Conservation (phyloP, 2,113 vertebrate genomes). For the Tursiops truncatus region DNA sequence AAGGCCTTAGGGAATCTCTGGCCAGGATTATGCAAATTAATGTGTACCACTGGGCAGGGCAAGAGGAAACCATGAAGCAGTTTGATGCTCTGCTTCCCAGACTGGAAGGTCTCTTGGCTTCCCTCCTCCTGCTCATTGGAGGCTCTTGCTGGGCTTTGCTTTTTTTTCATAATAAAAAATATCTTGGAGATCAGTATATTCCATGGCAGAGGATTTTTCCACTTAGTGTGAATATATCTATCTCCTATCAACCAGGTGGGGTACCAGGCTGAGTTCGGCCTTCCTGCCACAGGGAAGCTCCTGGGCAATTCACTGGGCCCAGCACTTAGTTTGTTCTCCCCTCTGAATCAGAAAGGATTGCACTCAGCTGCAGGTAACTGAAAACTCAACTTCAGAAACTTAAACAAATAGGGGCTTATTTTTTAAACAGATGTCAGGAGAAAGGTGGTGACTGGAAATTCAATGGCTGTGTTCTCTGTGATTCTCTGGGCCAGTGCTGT, state of each 20-base stretch:
- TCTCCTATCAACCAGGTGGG: not conserved
- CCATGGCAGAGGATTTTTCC: not conserved
- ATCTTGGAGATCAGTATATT: not conserved
- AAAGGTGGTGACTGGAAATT: not conserved
- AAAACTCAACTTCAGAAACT: not conserved
- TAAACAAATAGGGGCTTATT: not conserved
- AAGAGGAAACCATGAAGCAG: not conserved
- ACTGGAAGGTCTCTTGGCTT: not conserved
- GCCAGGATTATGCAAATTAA: slow-evolving; percentile 62
- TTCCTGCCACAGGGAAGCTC: not conserved
- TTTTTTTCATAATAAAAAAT: not conserved
- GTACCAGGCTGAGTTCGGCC: not conserved
- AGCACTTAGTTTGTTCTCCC: not conserved
- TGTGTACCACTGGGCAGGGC: not conserved
- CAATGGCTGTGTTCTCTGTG: not conserved
- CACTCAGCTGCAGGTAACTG: not conserved
- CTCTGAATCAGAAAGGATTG: not conserved
- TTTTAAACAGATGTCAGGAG: not conserved
- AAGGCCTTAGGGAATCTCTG: slow-evolving; percentile 50
- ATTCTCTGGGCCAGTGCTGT: not conserved
- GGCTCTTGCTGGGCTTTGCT: not conserved
- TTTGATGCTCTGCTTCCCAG: not conserved
- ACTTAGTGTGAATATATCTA: not conserved
- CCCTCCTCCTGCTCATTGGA: not conserved
- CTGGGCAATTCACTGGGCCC: not conserved